Base-by-base conservation (phyloP, 2,888 invertebrate species). In the Rosalia funebris region DNA sequence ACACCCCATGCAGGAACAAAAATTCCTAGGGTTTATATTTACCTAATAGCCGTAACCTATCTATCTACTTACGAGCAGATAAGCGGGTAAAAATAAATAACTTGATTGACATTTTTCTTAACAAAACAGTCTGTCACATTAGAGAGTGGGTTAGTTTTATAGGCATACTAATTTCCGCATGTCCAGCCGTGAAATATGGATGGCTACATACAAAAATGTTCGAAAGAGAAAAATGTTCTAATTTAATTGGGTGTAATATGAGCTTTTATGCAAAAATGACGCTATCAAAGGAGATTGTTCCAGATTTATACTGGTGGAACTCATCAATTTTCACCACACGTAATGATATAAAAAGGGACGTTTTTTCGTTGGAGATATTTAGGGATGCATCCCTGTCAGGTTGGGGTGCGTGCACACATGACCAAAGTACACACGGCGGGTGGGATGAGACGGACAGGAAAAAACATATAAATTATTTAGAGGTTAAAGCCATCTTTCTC, bases 171-270 rank as follows among this genome's bases (percentile, higher is more conserved):
- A n/a, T n/a, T n/a, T n/a, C n/a, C n/a, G n/a, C n/a, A 14, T 58
- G 61, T 39, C 60, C 55, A 11, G 60, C 55, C 9, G 34, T 60
- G 14, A 39, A 47, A 15, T 60, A 60, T 12, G 31, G 48, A 3
- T 50, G 60, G 57, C 20, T 56, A 12, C 48, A 57, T 12, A 57
- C 42, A 1, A 57, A 48, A 19, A 15, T 1, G 10, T 10, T 46
- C 1, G 32, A 46, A 32, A 46, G 46, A 15, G 32, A 31, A 2
- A 46, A 46, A 4, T 31, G 31, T 14, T 15, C 10, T 5, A 14
- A 20, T n/a, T 32, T 46, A 9, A 46, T 7, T 7, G 2, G 4
- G n/a, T 32, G 10, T 2, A 46, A 31, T 10, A 14, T 14, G n/a
- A 32, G 15, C n/a, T 46, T 32, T 10, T 14, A 46, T 1, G 46